Percentiles rank a stretch among this genome's conserved stretches.
phyloP scores from a whole-genome alignment of 1,140 invertebrate species.

The Ericerus pela region DNA sequence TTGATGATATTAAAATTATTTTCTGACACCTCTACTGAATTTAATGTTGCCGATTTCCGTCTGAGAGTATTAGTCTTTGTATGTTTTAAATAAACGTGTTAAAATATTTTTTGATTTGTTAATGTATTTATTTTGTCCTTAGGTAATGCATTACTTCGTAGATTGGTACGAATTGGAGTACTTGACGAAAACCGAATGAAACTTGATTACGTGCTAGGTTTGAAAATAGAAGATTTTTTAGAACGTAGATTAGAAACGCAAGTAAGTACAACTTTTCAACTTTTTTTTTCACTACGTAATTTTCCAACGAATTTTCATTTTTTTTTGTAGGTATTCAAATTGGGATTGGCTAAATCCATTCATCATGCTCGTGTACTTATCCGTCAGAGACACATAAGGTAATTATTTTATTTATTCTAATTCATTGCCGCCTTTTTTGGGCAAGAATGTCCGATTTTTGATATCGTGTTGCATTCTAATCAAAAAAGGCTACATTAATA shows the following conservation, averaged over 20 bases:
- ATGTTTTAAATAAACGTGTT: no score
- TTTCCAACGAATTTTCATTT: conserved; percentile 3
- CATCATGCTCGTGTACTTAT: conserved; percentile 98
- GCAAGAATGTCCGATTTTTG: no score
- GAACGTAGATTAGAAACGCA: conserved; percentile 97
- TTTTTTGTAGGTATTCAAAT: conserved; percentile 67
- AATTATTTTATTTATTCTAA: no score
- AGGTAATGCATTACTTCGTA: conserved; percentile 96
- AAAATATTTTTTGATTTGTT: no score
- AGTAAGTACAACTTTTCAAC: conserved; percentile 31
- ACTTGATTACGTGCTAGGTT: conserved; percentile 98
- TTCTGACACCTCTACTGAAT: background rate
- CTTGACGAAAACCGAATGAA: conserved; percentile 96
- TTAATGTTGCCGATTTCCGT: no score
- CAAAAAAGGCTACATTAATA: no score
- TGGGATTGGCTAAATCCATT: conserved; percentile 96
- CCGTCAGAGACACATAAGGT: conserved; percentile 97
- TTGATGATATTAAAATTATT: background rate
- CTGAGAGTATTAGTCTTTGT: no score
- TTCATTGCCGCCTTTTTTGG: no score
- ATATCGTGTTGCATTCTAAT: no score
- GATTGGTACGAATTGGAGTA: conserved; percentile 96
- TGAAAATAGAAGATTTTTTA: conserved; percentile 98
- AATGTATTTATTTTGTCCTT: conserved; percentile 28
- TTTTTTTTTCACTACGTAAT: no score